phyloP scores from a whole-genome alignment of 1,140 invertebrate species.

The Brachionus angularis region DNA sequence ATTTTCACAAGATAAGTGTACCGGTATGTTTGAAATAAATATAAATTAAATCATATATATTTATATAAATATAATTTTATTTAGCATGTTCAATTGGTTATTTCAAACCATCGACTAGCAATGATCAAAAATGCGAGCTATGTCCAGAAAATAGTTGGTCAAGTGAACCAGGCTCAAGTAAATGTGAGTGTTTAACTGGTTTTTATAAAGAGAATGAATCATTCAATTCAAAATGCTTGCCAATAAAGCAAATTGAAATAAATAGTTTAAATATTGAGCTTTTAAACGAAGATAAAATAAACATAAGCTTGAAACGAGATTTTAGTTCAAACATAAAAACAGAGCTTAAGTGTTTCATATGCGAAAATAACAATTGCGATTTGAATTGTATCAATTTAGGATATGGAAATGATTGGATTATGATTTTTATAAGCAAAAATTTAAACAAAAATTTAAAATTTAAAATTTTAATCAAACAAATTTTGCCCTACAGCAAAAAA shows the following conservation, averaged over 20 bases:
- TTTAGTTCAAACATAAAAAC: neutral
- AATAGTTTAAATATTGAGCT: slow-evolving; percentile 10
- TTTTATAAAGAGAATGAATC: slow-evolving; percentile 7
- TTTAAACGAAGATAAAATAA: slow-evolving; percentile 32
- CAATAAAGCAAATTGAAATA: neutral
- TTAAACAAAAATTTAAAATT: slow-evolving; percentile 16
- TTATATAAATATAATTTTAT: neutral
- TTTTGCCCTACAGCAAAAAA: neutral
- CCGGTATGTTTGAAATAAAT: neutral
- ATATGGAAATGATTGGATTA: neutral
- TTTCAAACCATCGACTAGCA: slow-evolving; percentile 18
- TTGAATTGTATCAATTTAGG: slow-evolving; percentile 9
- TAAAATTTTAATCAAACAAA: neutral
- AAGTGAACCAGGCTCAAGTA: neutral
- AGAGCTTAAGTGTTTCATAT: slow-evolving; percentile 16
- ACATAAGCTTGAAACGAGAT: slow-evolving; percentile 3
- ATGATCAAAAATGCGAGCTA: slow-evolving; percentile 36
- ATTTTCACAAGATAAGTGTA: slow-evolving; percentile 8
- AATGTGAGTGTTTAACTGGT: slow-evolving; percentile 30
- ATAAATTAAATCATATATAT: neutral
- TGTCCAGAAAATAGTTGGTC: slow-evolving; percentile 44
- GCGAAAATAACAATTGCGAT: slow-evolving; percentile 19
- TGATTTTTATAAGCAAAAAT: slow-evolving; percentile 26
- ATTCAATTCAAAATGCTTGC: neutral
- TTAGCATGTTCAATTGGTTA: slow-evolving; percentile 27